These are phyloP conservation scores for Odontocolon sp. DNA, from an alignment of 2,888 invertebrate species.

Conservation along the genomic window DNA sequence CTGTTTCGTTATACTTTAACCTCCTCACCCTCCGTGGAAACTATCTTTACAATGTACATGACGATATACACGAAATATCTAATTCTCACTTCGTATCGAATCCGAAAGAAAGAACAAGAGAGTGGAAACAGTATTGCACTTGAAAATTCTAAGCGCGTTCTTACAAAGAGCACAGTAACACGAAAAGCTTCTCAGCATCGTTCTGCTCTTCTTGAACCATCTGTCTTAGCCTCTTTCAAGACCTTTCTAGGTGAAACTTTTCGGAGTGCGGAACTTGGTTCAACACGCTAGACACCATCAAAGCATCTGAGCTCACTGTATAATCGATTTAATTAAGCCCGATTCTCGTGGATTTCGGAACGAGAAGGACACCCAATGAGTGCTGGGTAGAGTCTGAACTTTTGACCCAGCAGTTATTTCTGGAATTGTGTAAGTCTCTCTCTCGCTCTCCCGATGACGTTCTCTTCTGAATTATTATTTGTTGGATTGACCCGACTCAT, in stretches of 20 bases:
- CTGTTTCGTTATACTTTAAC: too few species aligned
- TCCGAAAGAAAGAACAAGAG: too few species aligned
- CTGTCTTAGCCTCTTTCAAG: slow-evolving; percentile 4
- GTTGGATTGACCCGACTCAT: neutral
- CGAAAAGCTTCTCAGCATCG: neutral
- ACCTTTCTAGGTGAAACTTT: too few species aligned
- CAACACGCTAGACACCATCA: slow-evolving; percentile 16
- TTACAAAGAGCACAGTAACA: neutral
- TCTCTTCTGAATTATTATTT: slow-evolving; percentile 1
- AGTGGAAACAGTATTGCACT: too few species aligned
- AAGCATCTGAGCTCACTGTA: slow-evolving; percentile 41
- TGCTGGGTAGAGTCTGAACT: slow-evolving; percentile 46
- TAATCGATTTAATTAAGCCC: slow-evolving; percentile 60
- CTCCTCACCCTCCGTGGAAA: too few species aligned
- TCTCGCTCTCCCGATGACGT: neutral
- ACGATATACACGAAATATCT: too few species aligned
- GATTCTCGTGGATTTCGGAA: slow-evolving; percentile 53
- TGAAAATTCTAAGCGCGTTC: too few species aligned
- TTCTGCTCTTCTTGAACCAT: slow-evolving; percentile 5
- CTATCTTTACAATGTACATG: too few species aligned
- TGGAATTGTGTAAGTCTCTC: slow-evolving; percentile 21
- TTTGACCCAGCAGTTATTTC: slow-evolving; percentile 47
- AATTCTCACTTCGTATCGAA: too few species aligned
- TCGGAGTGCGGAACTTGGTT: slow-evolving; percentile 44
- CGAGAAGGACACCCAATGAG: slow-evolving; percentile 13